Conservation (phyloP, 2,888 invertebrate genomes). For the Brenthis ino region DNA sequence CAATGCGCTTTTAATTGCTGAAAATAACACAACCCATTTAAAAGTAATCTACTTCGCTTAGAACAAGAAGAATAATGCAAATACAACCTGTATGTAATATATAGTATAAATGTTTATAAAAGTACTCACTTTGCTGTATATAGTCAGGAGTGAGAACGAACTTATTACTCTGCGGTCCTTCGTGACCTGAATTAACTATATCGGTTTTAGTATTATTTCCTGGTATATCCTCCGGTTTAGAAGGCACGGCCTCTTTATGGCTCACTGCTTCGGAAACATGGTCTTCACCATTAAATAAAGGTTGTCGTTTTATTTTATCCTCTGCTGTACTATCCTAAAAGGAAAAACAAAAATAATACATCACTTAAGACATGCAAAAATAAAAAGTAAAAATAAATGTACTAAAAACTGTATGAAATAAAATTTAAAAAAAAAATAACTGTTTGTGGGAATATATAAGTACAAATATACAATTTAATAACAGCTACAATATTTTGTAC, state of each 20-base stretch:
- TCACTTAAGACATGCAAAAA: constrained; percentile 35
- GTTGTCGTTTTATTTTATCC: constrained; percentile 62
- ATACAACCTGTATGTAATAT: neutral
- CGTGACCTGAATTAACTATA: constrained; percentile 62
- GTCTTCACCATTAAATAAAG: constrained; percentile 73
- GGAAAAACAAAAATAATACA: constrained; percentile 48
- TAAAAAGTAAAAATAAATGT: constrained; percentile 33
- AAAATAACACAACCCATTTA: constrained; percentile 37
- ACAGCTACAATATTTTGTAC: constrained; percentile 29
- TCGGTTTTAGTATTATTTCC: constrained; percentile 71
- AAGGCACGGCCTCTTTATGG: constrained; percentile 66
- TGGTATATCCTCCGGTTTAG: constrained; percentile 68
- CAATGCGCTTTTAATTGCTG: constrained; percentile 95
- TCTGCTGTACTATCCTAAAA: constrained; percentile 70
- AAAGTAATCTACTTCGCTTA: neutral
- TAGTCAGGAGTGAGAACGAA: constrained; percentile 96
- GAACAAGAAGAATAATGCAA: neutral
- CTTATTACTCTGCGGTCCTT: constrained; percentile 71
- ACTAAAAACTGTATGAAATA: too few species aligned
- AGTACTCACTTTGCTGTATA: constrained; percentile 94
- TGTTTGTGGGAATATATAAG: constrained; percentile 81
- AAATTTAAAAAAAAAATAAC: constrained; percentile 30
- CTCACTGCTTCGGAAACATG: constrained; percentile 68
- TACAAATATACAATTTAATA: constrained; percentile 43
- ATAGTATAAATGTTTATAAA: neutral